Evolutionary conservation across 2,797 vertebrate genomes (phyloP), one percentile per base, ranked within the genome.

Genomic region (Tiaroga cobitis): DNA sequence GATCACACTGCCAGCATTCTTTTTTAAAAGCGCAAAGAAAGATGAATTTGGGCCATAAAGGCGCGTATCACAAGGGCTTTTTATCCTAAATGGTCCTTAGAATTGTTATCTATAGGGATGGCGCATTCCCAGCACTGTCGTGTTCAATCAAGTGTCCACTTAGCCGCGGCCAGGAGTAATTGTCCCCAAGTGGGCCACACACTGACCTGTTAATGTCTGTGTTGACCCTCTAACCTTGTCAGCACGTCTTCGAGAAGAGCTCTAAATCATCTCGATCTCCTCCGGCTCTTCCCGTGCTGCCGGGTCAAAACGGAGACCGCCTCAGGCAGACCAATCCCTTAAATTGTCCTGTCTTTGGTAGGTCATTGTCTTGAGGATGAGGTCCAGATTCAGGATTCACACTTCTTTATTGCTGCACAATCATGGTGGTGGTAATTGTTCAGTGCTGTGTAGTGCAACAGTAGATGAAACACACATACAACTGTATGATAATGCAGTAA

Each of bases 71-170:
- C 97, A 96, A 96, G 96, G 96, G 97, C 97, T 98, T 99, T 98
- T 99, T 99, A 99, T 99, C 97, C 97, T 97, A 99, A 98, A 99
- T 98, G 96, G 96, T 97, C 96, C 94, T 96, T 94, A 97, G 97
- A 97, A 99, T 98, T 98, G 97, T 99, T 98, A 99, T 98, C 97
- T 96, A 95, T 96, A 96, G 96, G 95, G 97, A 97, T 97, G 97
- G 97, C 97, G 96, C 87, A 84, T 88, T 95, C 94, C 97, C 97
- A 97, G 97, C 97, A 96, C 97, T 94, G 95, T 96, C 96, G 97
- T 96, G 97, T 98, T 99, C 97, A 99, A 99, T 99, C 98, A 99
- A 98, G 97, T 98, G 97, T 98, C 98, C 97, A 99, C 97, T 99
- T 99, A 99, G 97, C 97, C 96, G 95, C 98, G 97, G 97, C 98